Evolutionary conservation across 2,797 vertebrate species (phyloP), one percentile per base, ranked within the genome.

Genomic region (Gymnodraco acuticeps): DNA sequence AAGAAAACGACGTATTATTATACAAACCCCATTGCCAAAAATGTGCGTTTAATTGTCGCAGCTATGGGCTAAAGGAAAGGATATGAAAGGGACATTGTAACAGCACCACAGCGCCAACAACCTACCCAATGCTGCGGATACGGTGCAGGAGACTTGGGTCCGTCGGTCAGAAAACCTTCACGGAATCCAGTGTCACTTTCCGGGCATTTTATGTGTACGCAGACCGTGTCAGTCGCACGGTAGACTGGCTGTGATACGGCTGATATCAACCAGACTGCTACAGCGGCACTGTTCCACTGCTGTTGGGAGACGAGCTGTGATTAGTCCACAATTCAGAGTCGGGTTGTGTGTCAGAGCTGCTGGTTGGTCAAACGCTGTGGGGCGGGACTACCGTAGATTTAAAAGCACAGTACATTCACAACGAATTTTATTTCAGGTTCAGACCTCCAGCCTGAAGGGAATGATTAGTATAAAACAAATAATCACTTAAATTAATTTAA

Each of bases 111-210:
- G 45, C 46, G 48, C 33, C 33, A 64, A 81, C 78, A 77, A 93
- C 93, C 78, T 76, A 95, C 94, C 94, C 79, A 89, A 82, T 75
- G 78, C 66, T 81, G 83, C 81, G 65, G 87, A 85, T 63, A 81
- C 76, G 77, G 65, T 70, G 60, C 87, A 55, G 74, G 70, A 87
- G 73, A 76, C 74, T 64, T 70, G 51, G 78, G 68, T 41, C 20
- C 19, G 41, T 56, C 64, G 75, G 47, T 72, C 42, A 62, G 16
- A 77, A 60, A 85, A 77, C 52, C 83, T 74, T 59, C 75, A 48
- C 63, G 52, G 43, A 55, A 59, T 58, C 67, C 80, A 58, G 56
- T 4, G 62, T 89, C 86, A 87, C 86, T 84, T 86, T 67, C 65
- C 46, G 51, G 55, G 54, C 82, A 91, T 93, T 85, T 80, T 79